Conservation (phyloP, 2,797 vertebrate genomes). For the Fringilla coelebs region DNA sequence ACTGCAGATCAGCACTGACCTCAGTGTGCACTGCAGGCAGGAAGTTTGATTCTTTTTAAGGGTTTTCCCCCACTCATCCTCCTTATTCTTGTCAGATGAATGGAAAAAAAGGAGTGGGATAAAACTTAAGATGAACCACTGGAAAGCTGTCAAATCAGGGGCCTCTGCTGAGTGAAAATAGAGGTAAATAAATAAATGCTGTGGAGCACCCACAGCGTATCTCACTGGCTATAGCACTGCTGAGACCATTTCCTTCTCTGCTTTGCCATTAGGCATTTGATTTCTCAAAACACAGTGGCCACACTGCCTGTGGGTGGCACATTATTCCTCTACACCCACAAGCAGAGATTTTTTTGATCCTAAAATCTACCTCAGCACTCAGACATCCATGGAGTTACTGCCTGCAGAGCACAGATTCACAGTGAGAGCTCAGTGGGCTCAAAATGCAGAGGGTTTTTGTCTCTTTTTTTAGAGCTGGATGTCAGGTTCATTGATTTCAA, state of each 20-base stretch:
- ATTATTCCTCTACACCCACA: neutral
- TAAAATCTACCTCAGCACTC: neutral
- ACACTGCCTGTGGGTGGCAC: neutral
- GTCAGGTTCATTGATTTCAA: neutral
- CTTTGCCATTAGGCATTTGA: neutral
- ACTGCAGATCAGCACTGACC: neutral
- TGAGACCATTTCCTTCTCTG: neutral
- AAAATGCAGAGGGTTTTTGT: neutral
- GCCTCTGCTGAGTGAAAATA: neutral
- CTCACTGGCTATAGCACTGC: neutral
- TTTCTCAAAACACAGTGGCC: neutral
- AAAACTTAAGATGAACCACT: neutral
- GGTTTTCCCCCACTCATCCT: neutral
- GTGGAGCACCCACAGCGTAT: neutral
- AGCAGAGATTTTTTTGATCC: neutral
- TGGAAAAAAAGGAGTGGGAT: neutral
- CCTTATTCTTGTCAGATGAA: neutral
- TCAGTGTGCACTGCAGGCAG: neutral
- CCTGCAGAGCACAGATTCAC: neutral
- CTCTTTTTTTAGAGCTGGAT: neutral
- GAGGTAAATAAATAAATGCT: neutral
- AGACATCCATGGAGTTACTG: neutral
- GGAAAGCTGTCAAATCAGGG: neutral
- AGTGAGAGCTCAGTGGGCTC: neutral
- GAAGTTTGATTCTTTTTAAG: neutral